phyloP scores from a whole-genome alignment of 1,140 invertebrate genomes.

The Uloborus diversus region DNA sequence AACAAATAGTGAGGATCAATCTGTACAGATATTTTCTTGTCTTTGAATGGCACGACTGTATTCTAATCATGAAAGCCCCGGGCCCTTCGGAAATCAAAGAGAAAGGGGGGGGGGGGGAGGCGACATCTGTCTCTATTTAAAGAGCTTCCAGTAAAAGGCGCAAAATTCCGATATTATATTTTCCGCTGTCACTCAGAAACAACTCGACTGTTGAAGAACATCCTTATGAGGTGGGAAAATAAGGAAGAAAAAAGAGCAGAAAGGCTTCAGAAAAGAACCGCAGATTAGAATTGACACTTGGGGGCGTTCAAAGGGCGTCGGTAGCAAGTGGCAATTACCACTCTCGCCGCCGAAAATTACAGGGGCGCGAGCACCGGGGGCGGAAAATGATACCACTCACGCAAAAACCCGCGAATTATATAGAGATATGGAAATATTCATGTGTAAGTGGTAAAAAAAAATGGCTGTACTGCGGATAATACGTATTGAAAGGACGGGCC shows the following conservation, averaged over 20 bases:
- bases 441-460: not conserved
- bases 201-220: constrained; percentile 33
- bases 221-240: not conserved
- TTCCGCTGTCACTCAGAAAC: constrained; percentile 32
- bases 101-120: not conserved
- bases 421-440: constrained; percentile 45
- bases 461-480: constrained; percentile 30
- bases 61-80: not conserved
- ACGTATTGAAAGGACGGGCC: constrained; percentile 18
- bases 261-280: constrained; percentile 3
- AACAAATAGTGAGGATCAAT: no score
- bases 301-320: constrained; percentile 26
- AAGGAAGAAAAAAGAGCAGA: not conserved
- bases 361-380: constrained; percentile 39
- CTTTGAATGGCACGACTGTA: not conserved
- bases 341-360: constrained; percentile 42
- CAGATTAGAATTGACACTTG: constrained; percentile 40
- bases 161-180: constrained; percentile 37
- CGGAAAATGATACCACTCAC: constrained; percentile 52
- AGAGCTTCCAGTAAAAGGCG: not conserved
- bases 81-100: not conserved
- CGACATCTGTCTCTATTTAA: constrained; percentile 11
- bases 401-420: constrained; percentile 45
- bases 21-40: not conserved
- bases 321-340: constrained; percentile 47